phyloP scores from a whole-genome alignment of 1,140 invertebrate species.

The Bombus superbus region DNA sequence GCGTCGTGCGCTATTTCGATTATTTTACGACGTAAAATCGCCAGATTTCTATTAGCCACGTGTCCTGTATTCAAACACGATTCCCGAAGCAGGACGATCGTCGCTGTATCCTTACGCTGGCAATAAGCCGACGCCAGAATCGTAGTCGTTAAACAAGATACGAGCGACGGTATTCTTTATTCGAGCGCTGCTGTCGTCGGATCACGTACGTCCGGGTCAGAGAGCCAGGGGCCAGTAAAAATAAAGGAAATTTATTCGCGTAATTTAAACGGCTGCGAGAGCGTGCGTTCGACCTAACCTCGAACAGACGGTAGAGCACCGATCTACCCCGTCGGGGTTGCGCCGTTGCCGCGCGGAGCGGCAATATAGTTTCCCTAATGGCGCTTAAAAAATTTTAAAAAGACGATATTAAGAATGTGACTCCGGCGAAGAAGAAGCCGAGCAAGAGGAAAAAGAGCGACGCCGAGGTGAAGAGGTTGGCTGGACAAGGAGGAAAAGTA shows the following conservation, averaged over 20 bases:
- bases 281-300: constrained; percentile 60
- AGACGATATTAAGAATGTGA: constrained; percentile 83
- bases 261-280: constrained; percentile 72
- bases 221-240: constrained; percentile 71
- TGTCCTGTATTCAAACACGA: background rate
- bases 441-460: constrained; percentile 52
- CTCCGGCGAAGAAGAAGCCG: constrained; percentile 64
- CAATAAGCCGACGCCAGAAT: constrained; percentile 55
- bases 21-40: too few species aligned
- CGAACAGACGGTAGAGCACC: constrained; percentile 37
- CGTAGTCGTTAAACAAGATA: constrained; percentile 73
- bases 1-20: too few species aligned
- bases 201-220: constrained; percentile 63
- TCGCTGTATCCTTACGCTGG: background rate
- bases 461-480: constrained; percentile 22
- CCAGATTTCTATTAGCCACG: too few species aligned
- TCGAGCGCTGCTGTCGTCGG: constrained; percentile 27
- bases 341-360: constrained; percentile 68
- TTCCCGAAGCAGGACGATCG: background rate
- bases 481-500: constrained; percentile 46
- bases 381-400: constrained; percentile 83
- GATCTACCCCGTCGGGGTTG: constrained; percentile 20
- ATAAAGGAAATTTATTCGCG: constrained; percentile 82
- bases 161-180: constrained; percentile 45
- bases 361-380: constrained; percentile 83